A percentile compares a stretch with the other conserved stretches of the same genome.
Conservation (phyloP, 2,113 vertebrate genomes). For the Sinocyclocheilus anophthalmus region DNA sequence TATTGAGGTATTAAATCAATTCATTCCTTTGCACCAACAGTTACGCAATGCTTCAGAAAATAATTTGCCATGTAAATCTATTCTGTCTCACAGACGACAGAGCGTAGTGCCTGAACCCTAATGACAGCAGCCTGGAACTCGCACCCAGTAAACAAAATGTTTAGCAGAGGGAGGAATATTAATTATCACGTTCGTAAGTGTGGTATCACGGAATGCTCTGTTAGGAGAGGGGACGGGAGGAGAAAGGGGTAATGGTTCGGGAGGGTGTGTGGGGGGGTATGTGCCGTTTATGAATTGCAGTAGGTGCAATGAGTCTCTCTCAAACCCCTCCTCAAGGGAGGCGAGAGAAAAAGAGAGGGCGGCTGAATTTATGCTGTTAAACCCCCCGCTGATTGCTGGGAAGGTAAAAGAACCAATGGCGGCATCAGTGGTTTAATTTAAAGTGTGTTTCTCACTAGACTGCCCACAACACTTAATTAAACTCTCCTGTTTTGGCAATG, state of each 20-base stretch:
- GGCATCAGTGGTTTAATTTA: conserved; percentile 97
- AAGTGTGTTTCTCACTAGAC: conserved; percentile 99
- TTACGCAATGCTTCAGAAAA: conserved; percentile 76
- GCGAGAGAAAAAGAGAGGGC: background rate
- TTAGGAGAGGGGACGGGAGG: conserved; percentile 79
- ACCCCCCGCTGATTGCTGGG: conserved; percentile 92
- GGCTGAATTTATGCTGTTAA: conserved; percentile 86
- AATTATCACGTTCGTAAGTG: conserved; percentile 90
- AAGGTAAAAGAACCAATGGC: conserved; percentile 96
- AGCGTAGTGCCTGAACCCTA: conserved; percentile 62
- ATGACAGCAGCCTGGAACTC: conserved; percentile 78
- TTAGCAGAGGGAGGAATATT: conserved; percentile 84
- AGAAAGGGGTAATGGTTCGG: conserved; percentile 73
- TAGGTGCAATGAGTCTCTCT: conserved; percentile 75
- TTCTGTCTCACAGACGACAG: conserved; percentile 69
- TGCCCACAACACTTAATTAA: conserved; percentile 99
- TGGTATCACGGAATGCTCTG: conserved; percentile 88
- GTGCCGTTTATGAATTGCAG: conserved; percentile 85
- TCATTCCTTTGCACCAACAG: conserved; percentile 76
- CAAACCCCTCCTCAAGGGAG: conserved; percentile 1
- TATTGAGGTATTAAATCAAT: conserved; percentile 78
- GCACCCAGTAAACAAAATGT: conserved; percentile 90
- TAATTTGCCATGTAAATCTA: conserved; percentile 82
- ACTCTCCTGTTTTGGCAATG: conserved; percentile 99
- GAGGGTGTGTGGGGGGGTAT: conserved; percentile 69